Base-by-base conservation (phyloP, 2,888 invertebrate genomes). In the Monopis laevigella region DNA sequence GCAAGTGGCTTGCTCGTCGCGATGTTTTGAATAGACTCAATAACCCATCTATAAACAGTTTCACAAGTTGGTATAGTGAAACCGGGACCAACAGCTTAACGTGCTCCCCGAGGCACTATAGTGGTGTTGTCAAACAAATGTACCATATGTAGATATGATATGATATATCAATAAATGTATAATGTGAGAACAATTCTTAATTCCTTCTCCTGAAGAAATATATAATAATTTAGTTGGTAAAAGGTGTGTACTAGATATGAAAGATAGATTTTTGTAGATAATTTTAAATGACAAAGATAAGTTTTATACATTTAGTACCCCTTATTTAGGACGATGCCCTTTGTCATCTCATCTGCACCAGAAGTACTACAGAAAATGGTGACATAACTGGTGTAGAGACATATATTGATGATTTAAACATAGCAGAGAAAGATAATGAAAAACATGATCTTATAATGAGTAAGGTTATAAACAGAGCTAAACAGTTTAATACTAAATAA, bases 321-420 rank as follows among this genome's bases (percentile, higher is more conserved):
- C 28, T 10, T 28, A 11, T 45, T 40, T 16, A 17, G 40, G 18
- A 46, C 49, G 24, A 29, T 51, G 39, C 51, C 52, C 1, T 53
- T 49, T 40, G 51, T 51, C 2, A 45, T 54, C n/a, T 47, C 45
- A 7, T 48, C 46, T 21, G 50, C 50, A 0, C 46, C 48, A 8
- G 52, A 53, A 11, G 39, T 48, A 6, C 28, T 48, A 21, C 48
- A 49, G 17, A 40, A 28, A 34, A 41, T 40, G 41, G 42, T 26
- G 46, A 48, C 19, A 41, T 49, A 38, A 4, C 24, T 2, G 49
- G 58, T 44, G 50, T 64, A 35, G 6, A 52, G 40, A 39, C 67
- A 29, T 56, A 63, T 46, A 47, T 59, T 46, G 50, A 67, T 49
- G 46, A 60, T 50, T 44, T 62, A 43, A 21, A 47, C 1, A 40